Percentiles rank a stretch among this genome's conserved stretches.
Evolutionary conservation across 1,140 invertebrate genomes (phyloP).

Genomic region (Cryptotermes secundus): DNA sequence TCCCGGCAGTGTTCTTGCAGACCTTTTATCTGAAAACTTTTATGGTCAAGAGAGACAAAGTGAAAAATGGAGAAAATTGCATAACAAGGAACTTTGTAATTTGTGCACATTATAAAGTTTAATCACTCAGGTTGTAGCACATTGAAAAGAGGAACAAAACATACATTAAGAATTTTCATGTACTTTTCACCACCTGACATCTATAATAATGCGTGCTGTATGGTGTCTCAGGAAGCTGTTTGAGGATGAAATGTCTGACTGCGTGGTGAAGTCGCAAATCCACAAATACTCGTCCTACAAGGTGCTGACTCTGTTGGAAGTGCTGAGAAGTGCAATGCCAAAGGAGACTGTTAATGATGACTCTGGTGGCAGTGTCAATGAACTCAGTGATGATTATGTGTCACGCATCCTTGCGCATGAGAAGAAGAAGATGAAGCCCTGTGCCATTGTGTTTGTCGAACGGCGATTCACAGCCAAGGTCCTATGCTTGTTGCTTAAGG

Average conservation of each 20-base stretch:
- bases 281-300: conserved; percentile 58
- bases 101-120: too few species aligned
- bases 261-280: conserved; percentile 41
- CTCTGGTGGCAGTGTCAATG: neutral
- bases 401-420: neutral
- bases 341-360: neutral
- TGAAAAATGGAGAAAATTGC: too few species aligned
- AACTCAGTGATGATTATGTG: neutral
- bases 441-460: conserved; percentile 80
- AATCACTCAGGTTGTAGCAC: too few species aligned
- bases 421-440: conserved; percentile 48
- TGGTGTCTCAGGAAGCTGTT: neutral
- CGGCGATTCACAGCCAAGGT: conserved; percentile 74
- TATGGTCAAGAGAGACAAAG: too few species aligned
- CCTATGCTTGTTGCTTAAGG: conserved; percentile 71
- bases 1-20: too few species aligned
- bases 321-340: conserved; percentile 48
- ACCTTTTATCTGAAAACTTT: too few species aligned
- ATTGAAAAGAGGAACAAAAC: too few species aligned
- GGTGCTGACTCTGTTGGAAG: conserved; percentile 55
- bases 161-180: too few species aligned
- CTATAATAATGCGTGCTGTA: neutral
- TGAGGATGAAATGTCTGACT: conserved; percentile 22
- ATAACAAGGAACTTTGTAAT: too few species aligned
- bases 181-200: neutral